Percentiles rank a stretch among this genome's conserved stretches.
Conservation (phyloP, 1,140 invertebrate genomes). For the Pogonomyrmex californicus region DNA sequence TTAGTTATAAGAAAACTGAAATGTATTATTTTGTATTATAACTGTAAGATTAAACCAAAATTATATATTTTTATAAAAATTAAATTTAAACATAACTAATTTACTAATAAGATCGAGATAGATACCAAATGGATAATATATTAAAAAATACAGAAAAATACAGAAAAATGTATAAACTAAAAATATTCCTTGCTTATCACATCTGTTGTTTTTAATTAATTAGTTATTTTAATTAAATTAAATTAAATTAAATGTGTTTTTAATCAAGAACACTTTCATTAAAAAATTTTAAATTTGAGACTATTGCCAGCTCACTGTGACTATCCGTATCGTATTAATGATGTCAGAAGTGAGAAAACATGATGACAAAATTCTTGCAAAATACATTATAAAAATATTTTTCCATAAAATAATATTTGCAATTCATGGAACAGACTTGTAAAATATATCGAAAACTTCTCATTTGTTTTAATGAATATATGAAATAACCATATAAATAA, state of each 20-base stretch:
- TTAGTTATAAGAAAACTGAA: not conserved
- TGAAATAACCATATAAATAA: not conserved
- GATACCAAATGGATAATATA: not conserved
- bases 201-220: not conserved
- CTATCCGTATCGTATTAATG: too few species aligned
- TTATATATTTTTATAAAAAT: conserved; percentile 10
- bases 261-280: too few species aligned
- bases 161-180: not conserved
- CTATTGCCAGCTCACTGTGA: too few species aligned
- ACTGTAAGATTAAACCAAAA: not conserved
- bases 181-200: not conserved
- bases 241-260: too few species aligned
- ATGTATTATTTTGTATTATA: not conserved
- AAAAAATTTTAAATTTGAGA: too few species aligned
- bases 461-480: too few species aligned
- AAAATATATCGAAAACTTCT: too few species aligned
- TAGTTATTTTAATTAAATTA: not conserved
- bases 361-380: too few species aligned
- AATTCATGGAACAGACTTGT: too few species aligned
- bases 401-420: too few species aligned
- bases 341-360: too few species aligned
- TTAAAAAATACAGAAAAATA: not conserved
- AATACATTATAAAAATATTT: too few species aligned
- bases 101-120: not conserved
- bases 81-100: not conserved